Evolutionary conservation across 2,113 vertebrate genomes (phyloP).

Genomic region (Triplophysa rosa): DNA sequence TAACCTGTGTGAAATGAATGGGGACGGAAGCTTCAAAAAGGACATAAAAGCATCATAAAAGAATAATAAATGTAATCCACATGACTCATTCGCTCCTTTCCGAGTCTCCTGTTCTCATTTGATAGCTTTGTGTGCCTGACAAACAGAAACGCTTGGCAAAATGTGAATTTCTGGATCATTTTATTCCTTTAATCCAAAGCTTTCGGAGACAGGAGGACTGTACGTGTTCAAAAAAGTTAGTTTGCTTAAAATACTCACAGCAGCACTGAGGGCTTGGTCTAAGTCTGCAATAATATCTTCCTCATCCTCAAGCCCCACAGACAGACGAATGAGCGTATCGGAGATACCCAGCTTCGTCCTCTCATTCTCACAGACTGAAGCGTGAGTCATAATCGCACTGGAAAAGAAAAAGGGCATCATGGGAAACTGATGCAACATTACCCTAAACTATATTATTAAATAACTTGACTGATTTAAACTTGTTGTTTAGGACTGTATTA

Average conservation of each 20-base stretch:
- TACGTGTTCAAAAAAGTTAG: not conserved
- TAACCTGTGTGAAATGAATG: no score
- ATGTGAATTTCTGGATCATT: no score
- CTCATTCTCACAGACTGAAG: constrained; percentile 82
- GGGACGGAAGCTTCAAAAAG: no score
- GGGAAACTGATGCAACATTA: not conserved
- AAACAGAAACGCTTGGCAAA: no score
- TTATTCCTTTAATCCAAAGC: no score
- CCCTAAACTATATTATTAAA: not conserved
- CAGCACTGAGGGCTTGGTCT: constrained; percentile 81
- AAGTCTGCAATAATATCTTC: constrained; percentile 85
- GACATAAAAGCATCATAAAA: no score
- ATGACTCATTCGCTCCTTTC: no score
- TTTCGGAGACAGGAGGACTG: not conserved
- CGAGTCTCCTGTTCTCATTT: no score
- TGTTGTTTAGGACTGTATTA: not conserved
- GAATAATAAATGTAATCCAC: no score
- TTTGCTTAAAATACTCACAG: constrained; percentile 72
- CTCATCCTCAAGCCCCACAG: constrained; percentile 87
- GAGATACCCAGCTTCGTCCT: constrained; percentile 81
- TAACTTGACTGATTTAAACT: not conserved
- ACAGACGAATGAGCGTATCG: constrained; percentile 86
- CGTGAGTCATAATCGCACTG: constrained; percentile 91
- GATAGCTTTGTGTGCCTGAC: no score
- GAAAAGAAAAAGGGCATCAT: not conserved